Conservation (phyloP, 2,113 vertebrate genomes). For the Myotis davidii region DNA sequence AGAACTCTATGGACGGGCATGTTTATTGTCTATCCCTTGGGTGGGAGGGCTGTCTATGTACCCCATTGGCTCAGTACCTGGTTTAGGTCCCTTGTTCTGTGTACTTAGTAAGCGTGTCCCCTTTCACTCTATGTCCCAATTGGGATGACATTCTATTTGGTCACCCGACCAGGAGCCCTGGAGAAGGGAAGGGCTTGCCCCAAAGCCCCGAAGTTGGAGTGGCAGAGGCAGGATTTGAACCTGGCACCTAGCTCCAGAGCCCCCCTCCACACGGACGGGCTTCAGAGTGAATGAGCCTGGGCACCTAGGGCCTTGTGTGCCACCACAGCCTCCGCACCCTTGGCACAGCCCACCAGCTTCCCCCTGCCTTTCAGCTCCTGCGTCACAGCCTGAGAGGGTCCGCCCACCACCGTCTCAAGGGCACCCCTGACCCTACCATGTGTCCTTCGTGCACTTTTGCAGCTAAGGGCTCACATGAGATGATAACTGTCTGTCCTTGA, state of each 20-base stretch:
- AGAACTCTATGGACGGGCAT: background rate
- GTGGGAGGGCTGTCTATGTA: fast-evolving
- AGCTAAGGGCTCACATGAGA: too few relatives aligned
- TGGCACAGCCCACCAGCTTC: background rate
- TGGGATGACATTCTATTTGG: background rate
- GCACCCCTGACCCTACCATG: fast-evolving
- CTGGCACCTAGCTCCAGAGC: background rate
- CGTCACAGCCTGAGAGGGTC: too few relatives aligned
- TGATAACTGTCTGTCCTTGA: background rate
- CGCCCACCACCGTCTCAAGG: background rate
- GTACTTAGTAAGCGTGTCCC: background rate
- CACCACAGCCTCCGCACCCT: too few relatives aligned
- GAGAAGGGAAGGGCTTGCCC: background rate
- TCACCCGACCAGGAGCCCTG: background rate
- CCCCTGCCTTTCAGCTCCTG: background rate
- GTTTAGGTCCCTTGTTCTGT: background rate
- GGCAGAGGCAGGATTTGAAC: background rate
- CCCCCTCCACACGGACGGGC: too few relatives aligned
- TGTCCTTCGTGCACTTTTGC: background rate
- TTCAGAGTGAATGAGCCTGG: fast-evolving
- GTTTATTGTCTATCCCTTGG: background rate
- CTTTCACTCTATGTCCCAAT: background rate
- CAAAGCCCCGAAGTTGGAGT: background rate
- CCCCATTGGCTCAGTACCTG: background rate
- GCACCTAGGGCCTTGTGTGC: background rate